A percentile compares a stretch with the other conserved stretches of the same genome.
These are phyloP conservation scores for Belonocnema kinseyi DNA, from an alignment of 1,140 invertebrate species.

Conservation along the genomic window DNA sequence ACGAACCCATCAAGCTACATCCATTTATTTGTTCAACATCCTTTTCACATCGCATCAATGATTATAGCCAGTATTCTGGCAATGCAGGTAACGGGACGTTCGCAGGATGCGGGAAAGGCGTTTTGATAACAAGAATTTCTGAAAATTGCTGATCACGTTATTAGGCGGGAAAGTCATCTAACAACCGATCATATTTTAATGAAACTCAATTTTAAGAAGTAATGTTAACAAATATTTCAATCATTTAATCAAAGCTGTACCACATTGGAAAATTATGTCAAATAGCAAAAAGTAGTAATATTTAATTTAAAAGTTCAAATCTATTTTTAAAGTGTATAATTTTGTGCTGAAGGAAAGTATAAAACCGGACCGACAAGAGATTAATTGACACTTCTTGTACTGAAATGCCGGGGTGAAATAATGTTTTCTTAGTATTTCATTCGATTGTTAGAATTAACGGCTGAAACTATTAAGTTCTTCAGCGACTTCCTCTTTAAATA, in stretches of 20 bases:
- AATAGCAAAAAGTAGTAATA: not conserved
- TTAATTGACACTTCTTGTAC: not conserved
- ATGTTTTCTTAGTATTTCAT: not conserved
- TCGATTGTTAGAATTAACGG: not conserved
- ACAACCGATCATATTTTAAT: not conserved
- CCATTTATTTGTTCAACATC: slow-evolving; percentile 24
- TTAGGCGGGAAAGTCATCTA: too few species aligned
- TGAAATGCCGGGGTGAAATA: not conserved
- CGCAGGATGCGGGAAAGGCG: slow-evolving; percentile 18
- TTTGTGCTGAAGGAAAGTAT: not conserved
- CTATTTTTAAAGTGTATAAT: not conserved
- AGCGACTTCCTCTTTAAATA: too few species aligned
- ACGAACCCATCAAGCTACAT: slow-evolving; percentile 16
- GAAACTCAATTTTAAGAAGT: not conserved
- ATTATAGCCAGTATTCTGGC: slow-evolving; percentile 8
- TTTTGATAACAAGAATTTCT: slow-evolving; percentile 10
- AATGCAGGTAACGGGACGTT: slow-evolving; percentile 25
- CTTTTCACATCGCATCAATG: slow-evolving; percentile 15
- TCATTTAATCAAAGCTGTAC: not conserved
- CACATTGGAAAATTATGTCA: not conserved
- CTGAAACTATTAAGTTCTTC: not conserved
- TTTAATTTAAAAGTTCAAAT: slow-evolving; percentile 12
- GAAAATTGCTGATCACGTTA: not conserved
- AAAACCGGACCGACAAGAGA: not conserved
- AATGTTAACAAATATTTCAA: not conserved